These are phyloP conservation scores for Neopipo cinnamomea DNA, from an alignment of 2,113 vertebrate genomes.

Conservation along the genomic window DNA sequence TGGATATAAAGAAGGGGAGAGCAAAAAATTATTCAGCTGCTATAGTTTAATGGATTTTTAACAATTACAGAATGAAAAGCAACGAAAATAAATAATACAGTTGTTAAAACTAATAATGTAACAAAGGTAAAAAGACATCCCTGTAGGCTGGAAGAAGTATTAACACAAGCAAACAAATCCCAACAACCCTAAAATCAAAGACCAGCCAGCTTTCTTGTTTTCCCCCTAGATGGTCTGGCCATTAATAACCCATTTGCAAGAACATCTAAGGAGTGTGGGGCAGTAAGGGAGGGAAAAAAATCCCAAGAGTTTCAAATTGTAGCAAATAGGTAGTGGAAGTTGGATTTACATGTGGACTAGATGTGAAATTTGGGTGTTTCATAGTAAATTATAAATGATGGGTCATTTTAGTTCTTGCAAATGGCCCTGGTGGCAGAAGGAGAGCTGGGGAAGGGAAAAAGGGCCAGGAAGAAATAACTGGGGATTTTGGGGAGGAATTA, in stretches of 20 bases:
- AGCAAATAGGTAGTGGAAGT: background rate
- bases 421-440: background rate
- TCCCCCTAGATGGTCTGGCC: background rate
- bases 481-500: background rate
- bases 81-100: background rate
- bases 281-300: background rate
- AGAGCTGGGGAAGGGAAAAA: background rate
- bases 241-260: background rate
- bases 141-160: background rate
- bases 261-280: background rate
- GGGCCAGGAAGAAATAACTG: background rate
- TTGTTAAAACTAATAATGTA: constrained; percentile 38
- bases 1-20: background rate
- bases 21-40: background rate
- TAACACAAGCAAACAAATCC: background rate
- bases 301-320: background rate
- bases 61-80: background rate
- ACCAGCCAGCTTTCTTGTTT: background rate
- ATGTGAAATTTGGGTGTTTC: background rate
- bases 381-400: background rate
- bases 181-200: background rate
- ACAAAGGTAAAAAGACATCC: constrained; percentile 38
- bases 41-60: constrained; percentile 21
- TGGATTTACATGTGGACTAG: background rate
- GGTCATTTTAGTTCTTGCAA: background rate